Percentiles rank a stretch among this genome's conserved stretches.
These are phyloP conservation scores for Heterohyrax brucei DNA, from an alignment of 2,797 vertebrate species.

Conservation along the genomic window DNA sequence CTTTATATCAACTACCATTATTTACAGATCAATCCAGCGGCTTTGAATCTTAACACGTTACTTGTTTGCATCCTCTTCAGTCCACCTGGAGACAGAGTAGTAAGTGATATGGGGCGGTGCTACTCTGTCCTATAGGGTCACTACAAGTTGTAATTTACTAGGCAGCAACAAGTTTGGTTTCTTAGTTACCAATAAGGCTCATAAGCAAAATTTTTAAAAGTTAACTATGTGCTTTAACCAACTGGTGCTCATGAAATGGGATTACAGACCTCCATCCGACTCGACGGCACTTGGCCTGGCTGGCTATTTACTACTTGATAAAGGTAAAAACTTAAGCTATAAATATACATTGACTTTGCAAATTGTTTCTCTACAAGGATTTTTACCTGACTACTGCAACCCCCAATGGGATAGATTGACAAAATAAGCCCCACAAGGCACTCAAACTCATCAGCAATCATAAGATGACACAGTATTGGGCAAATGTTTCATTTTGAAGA, in stretches of 20 bases:
- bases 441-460: no score
- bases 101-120: no score
- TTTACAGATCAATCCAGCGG: conserved; percentile 2
- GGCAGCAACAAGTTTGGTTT: no score
- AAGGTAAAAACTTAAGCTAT: conserved; percentile 17
- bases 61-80: background rate
- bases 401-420: no score
- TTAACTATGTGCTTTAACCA: conserved; percentile 32
- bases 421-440: no score
- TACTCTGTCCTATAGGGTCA: no score
- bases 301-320: background rate
- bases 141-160: no score
- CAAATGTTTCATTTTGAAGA: background rate
- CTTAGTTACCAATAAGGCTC: background rate
- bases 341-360: conserved; percentile 27
- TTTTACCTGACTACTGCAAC: conserved; percentile 30
- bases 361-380: conserved; percentile 32
- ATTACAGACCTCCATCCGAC: background rate
- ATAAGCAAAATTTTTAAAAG: conserved; percentile 21
- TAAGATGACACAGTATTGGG: no score
- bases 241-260: conserved; percentile 23
- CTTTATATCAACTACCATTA: background rate
- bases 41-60: background rate
- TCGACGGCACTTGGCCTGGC: no score
- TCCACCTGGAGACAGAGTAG: background rate